Percentiles rank a stretch among this genome's conserved stretches.
These are phyloP conservation scores for Hydrozoanthus tunicans DNA, from an alignment of 64 coral and sea anemone species.

Conservation along the genomic window DNA sequence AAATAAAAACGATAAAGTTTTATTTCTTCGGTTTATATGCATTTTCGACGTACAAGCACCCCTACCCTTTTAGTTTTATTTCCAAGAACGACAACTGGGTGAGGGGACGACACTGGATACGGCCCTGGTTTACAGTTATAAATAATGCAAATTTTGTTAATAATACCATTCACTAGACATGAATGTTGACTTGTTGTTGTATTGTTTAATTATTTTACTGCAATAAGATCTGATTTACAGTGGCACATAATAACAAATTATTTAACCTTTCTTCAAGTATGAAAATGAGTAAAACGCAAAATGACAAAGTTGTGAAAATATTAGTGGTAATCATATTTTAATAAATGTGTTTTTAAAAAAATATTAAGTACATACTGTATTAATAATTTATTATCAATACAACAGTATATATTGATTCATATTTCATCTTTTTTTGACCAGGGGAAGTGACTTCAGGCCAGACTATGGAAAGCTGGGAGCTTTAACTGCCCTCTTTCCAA, in stretches of 20 bases:
- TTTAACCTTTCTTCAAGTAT: not conserved
- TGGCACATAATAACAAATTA: too few relatives aligned
- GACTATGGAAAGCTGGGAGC: constrained; percentile 34
- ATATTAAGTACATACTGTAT: too few relatives aligned
- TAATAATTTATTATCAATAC: not conserved
- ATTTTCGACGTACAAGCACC: not conserved
- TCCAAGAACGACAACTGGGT: too few relatives aligned
- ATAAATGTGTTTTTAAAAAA: not conserved
- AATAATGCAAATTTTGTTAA: too few relatives aligned
- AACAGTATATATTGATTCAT: too few relatives aligned
- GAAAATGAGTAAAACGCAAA: not conserved
- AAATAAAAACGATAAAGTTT: not conserved
- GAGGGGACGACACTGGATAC: too few relatives aligned
- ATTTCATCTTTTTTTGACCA: constrained; percentile 4
- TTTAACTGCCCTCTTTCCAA: constrained; percentile 57
- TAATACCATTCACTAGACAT: too few relatives aligned
- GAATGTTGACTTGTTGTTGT: too few relatives aligned
- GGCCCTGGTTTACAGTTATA: too few relatives aligned
- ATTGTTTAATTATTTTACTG: too few relatives aligned
- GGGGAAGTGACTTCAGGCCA: constrained; percentile 59
- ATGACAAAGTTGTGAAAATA: not conserved
- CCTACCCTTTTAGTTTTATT: not conserved
- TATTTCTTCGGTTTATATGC: not conserved
- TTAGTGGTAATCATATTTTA: not conserved
- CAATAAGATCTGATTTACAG: too few relatives aligned